These are phyloP conservation scores for Onychomys leucogaster DNA, from an alignment of 2,797 vertebrate genomes.

Conservation along the genomic window DNA sequence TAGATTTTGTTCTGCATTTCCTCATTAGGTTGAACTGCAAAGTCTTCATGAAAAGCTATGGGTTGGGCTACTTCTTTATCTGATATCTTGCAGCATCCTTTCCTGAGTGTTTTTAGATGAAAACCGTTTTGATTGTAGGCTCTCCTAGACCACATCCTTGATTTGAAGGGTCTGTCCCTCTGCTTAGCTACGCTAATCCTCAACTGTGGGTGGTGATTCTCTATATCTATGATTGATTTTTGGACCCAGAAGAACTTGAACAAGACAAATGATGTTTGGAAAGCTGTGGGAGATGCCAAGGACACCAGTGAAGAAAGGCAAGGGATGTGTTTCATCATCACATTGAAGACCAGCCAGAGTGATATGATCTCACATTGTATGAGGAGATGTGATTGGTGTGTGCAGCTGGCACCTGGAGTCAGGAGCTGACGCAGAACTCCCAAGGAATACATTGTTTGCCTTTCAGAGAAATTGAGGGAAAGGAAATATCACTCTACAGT, in stretches of 20 bases:
- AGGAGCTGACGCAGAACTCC: slow-evolving; percentile 82
- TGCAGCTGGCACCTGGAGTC: slow-evolving; percentile 81
- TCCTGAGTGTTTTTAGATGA: background rate
- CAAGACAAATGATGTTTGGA: slow-evolving; percentile 80
- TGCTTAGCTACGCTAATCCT: slow-evolving; percentile 21
- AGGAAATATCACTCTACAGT: slow-evolving; percentile 87
- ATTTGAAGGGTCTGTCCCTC: slow-evolving; percentile 35
- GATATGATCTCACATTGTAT: slow-evolving; percentile 82
- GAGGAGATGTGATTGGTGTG: slow-evolving; percentile 80
- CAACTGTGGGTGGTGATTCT: slow-evolving; percentile 66
- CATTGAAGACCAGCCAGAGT: slow-evolving; percentile 68
- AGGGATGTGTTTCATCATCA: slow-evolving; percentile 75
- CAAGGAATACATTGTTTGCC: slow-evolving; percentile 83
- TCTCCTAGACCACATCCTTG: background rate
- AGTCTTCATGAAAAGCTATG: background rate
- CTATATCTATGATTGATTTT: slow-evolving; percentile 83
- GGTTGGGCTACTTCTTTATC: background rate
- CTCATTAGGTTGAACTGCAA: background rate
- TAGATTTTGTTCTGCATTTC: background rate
- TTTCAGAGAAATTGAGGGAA: slow-evolving; percentile 85
- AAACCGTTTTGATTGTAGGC: background rate
- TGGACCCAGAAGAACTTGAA: slow-evolving; percentile 80
- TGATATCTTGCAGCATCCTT: background rate
- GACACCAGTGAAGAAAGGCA: slow-evolving; percentile 82
- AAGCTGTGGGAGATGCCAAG: slow-evolving; percentile 79